Percentiles rank a stretch among this genome's conserved stretches.
These are phyloP conservation scores for Australoheros facetus DNA, from an alignment of 2,797 vertebrate genomes.

Conservation along the genomic window DNA sequence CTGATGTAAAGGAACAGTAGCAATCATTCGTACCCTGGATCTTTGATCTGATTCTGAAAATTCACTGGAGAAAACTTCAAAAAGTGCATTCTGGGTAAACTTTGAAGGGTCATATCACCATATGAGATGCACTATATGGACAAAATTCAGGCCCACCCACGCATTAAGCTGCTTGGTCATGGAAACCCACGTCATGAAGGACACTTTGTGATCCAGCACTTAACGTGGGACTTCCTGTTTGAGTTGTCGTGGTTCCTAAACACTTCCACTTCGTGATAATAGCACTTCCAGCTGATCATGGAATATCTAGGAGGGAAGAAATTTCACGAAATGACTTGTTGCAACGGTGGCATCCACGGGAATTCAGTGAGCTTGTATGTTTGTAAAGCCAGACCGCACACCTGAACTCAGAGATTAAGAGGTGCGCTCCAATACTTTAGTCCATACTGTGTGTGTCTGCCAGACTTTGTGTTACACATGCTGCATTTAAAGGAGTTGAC, in stretches of 20 bases:
- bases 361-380: not conserved
- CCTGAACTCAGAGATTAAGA: not conserved
- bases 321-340: not conserved
- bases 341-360: not conserved
- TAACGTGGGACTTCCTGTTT: not conserved
- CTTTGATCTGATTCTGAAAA: not conserved
- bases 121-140: too few species aligned
- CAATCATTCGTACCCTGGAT: not conserved
- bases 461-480: not conserved
- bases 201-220: not conserved
- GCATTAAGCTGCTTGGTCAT: not conserved
- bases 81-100: too few species aligned
- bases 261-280: not conserved
- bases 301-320: not conserved
- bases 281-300: not conserved
- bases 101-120: too few species aligned
- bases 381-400: not conserved
- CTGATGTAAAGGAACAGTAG: not conserved
- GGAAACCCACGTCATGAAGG: not conserved
- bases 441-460: not conserved
- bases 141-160: too few species aligned
- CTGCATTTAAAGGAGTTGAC: not conserved
- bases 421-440: not conserved
- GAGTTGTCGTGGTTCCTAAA: not conserved
- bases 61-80: not conserved